Percentiles rank a stretch among this genome's conserved stretches.
phyloP scores from a whole-genome alignment of 2,113 vertebrate genomes.

The Muscicapa adusta region DNA sequence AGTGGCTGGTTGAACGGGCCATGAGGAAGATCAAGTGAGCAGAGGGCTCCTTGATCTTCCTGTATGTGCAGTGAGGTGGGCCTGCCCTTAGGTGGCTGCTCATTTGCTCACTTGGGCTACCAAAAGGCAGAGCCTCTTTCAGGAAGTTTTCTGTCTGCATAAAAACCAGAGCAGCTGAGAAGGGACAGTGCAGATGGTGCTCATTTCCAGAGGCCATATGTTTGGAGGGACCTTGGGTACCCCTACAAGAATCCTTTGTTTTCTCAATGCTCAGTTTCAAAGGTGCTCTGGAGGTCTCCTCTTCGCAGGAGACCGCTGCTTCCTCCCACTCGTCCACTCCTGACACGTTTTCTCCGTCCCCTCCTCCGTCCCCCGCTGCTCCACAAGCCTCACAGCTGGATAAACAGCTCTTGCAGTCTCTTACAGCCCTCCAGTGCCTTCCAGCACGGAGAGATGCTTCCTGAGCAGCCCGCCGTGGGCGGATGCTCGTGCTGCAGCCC shows the following conservation, averaged over 20 bases:
- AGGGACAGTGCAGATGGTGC: slow-evolving; percentile 9
- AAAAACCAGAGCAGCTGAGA: neutral
- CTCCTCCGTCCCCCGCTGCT: neutral
- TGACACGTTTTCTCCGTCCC: neutral
- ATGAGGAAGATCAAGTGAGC: neutral
- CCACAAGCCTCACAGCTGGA: neutral
- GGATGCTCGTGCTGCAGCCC: neutral
- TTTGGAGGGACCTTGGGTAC: neutral
- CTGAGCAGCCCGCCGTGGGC: neutral
- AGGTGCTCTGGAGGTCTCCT: slow-evolving; percentile 39
- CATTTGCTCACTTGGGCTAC: neutral
- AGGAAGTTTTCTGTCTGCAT: neutral
- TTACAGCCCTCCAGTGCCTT: slow-evolving; percentile 1
- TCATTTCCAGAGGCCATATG: slow-evolving; percentile 24
- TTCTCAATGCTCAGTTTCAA: slow-evolving; percentile 35
- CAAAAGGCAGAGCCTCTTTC: neutral
- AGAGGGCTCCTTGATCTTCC: neutral
- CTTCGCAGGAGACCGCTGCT: slow-evolving; percentile 17
- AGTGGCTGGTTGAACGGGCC: accelerated
- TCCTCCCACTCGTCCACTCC: slow-evolving; percentile 43
- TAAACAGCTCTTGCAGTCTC: neutral
- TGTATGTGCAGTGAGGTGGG: neutral
- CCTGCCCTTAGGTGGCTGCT: neutral
- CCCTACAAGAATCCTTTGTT: slow-evolving; percentile 27
- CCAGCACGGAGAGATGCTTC: neutral